Conservation (phyloP, 2,113 vertebrate genomes). For the Phoenicopterus ruber region DNA sequence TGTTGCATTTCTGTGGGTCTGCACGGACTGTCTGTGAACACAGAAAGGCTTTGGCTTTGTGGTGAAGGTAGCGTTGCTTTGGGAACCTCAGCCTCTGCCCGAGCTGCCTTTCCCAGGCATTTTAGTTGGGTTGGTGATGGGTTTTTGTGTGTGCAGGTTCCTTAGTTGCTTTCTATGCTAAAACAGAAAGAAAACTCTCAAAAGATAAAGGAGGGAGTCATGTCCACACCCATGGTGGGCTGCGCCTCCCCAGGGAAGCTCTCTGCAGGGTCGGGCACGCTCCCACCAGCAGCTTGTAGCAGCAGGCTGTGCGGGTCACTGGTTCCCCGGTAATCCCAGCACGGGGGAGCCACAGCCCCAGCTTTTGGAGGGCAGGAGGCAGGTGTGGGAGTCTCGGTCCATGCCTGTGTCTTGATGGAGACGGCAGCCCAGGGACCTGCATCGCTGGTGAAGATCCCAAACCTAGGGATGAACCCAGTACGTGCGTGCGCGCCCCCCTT, state of each 20-base stretch:
- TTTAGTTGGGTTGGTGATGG: background rate
- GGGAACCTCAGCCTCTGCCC: background rate
- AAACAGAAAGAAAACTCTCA: background rate
- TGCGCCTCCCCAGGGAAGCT: background rate
- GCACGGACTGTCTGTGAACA: rapidly evolving
- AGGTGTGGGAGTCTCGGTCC: rapidly evolving
- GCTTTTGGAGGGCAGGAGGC: background rate
- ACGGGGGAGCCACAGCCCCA: background rate
- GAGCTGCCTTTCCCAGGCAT: background rate
- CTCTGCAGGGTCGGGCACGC: background rate
- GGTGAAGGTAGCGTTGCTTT: rapidly evolving
- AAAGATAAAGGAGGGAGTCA: background rate
- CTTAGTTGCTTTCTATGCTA: background rate
- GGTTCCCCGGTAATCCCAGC: background rate
- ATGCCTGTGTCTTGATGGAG: rapidly evolving
- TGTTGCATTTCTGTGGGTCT: background rate
- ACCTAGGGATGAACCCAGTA: background rate
- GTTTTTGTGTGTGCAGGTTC: background rate
- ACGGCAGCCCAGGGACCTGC: background rate
- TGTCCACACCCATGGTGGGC: too few relatives aligned
- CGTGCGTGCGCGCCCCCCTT: rapidly evolving
- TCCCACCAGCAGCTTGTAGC: background rate
- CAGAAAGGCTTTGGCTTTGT: background rate
- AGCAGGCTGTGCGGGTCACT: background rate
- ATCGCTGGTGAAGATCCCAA: rapidly evolving